Conservation (phyloP, 30 jellyfish, hydroid and myxozoan species). For the Chrysaora quinquecirrha region DNA sequence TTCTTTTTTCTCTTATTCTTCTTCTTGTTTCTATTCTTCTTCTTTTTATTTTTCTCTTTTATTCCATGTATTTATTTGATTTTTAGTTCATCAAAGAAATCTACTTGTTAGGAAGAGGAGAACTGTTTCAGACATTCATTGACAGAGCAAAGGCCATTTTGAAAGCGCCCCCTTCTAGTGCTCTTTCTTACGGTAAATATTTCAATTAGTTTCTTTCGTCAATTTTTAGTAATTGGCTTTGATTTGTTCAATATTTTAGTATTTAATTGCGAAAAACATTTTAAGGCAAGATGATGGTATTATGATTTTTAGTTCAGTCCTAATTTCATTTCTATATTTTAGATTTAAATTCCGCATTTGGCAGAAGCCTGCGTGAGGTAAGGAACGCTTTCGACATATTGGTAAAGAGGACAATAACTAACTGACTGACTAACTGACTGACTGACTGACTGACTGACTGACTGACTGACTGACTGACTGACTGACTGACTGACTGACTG, state of each 20-base stretch:
- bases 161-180: slow-evolving; percentile 88
- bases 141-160: slow-evolving; percentile 77
- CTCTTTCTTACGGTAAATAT: slow-evolving; percentile 67
- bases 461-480: no score
- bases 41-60: no score
- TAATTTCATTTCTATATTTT: not conserved
- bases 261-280: no score
- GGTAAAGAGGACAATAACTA: no score
- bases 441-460: no score
- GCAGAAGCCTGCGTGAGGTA: slow-evolving; percentile 89
- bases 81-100: slow-evolving; percentile 81
- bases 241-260: no score
- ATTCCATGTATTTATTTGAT: slow-evolving; percentile 3
- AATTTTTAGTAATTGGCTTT: no score
- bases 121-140: slow-evolving; percentile 85
- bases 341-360: slow-evolving; percentile 85
- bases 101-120: slow-evolving; percentile 97
- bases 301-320: not conserved
- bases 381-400: not conserved
- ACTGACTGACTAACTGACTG: no score
- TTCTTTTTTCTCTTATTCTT: not conserved
- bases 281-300: not conserved
- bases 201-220: no score
- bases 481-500: no score
- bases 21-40: not conserved